phyloP scores from a whole-genome alignment of 2,113 vertebrate species.

The Benitochromis conjunctus region DNA sequence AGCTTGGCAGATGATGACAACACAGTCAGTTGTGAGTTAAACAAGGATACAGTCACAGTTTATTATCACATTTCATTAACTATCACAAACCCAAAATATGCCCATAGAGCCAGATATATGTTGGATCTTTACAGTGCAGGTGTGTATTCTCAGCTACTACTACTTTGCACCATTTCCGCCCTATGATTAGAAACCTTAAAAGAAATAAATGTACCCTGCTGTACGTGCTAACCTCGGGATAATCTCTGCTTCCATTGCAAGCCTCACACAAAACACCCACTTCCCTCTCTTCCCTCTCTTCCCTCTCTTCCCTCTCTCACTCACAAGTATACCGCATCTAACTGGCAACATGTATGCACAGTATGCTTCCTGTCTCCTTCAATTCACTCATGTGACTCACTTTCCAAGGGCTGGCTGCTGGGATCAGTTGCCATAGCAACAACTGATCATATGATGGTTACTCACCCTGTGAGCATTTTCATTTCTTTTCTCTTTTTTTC shows the following conservation, averaged over 20 bases:
- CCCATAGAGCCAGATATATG: background rate
- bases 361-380: slow-evolving; percentile 64
- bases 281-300: background rate
- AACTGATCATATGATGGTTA: slow-evolving; percentile 75
- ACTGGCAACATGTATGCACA: slow-evolving; percentile 37
- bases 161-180: background rate
- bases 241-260: background rate
- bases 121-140: background rate
- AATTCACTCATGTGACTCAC: slow-evolving; percentile 76
- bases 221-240: background rate
- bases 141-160: background rate
- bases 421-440: slow-evolving; percentile 80
- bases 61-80: background rate
- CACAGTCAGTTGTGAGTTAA: background rate
- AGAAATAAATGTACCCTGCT: background rate
- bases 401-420: slow-evolving; percentile 72
- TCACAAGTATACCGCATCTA: background rate
- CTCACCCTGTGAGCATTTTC: slow-evolving; percentile 48
- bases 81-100: background rate
- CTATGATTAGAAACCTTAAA: background rate
- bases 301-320: background rate
- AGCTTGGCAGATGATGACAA: background rate
- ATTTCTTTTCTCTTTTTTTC: background rate
- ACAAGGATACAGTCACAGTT: background rate
- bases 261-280: background rate